Base-by-base conservation (phyloP, 30 jellyfish, hydroid and myxozoan genomes). In the Aurelia sp. region DNA sequence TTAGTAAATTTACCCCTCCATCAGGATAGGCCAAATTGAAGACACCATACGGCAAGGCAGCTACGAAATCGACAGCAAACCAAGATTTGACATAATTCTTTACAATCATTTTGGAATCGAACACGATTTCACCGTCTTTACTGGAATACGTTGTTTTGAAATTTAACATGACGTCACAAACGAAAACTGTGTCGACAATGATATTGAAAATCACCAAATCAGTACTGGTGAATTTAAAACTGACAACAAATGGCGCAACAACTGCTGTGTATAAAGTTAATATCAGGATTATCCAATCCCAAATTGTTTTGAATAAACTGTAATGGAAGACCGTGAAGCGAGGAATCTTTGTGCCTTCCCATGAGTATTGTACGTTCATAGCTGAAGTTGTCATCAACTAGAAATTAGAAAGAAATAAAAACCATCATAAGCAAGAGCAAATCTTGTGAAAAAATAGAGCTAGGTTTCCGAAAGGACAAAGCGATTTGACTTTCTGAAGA, bases 41-140 rank as follows among this genome's bases (percentile, higher is more conserved):
- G 60, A 93, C 40, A 38, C 97, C 88, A 35, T 87, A 93, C 18
- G 98, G 98, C 33, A 93, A 35, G 22, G 98, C 95, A 60, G 97
- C 91, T 0, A 93, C 40, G 62, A 82, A 76, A 64, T 93, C 98
- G 0, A 87, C 57, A 8, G 86, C 85, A 76, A 93, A 93, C 98
- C 98, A 93, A 59, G 90, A 60, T 50, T 47, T 67, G 30, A 93
- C 68, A 64, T 93, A 93, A 50, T 86, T 80, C 82, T 30, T 67
- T 48, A 92, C 79, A 3, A 93, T 87, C 92, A 74, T 50, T 31
- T 76, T 93, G n/a, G 90, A 76, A 48, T 88, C 58, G 48, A 61
- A 22, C 8, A 93, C 73, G 21, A 88, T 78, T 60, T 87, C 96
- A 27, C 97, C 95, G 8, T 85, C 94, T 74, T 92, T 85, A 0